These are phyloP conservation scores for Falco berigora DNA, from an alignment of 2,797 vertebrate species.

Conservation along the genomic window DNA sequence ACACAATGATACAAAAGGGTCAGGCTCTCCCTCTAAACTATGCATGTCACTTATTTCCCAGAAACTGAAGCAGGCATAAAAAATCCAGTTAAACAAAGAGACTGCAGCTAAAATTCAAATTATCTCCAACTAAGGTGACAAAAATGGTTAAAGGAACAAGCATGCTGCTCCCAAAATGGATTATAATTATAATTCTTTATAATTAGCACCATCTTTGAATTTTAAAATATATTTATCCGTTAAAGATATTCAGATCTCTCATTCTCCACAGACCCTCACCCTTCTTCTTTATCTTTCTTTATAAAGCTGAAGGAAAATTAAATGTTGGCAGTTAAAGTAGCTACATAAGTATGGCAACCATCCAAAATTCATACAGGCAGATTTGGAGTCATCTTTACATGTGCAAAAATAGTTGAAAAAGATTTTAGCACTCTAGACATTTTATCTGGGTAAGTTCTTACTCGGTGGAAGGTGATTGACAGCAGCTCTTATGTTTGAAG, in stretches of 20 bases:
- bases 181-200: conserved; percentile 12
- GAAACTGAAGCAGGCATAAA: background rate
- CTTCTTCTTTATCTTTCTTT: background rate
- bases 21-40: background rate
- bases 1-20: background rate
- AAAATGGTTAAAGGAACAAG: background rate
- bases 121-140: background rate
- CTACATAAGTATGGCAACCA: conserved; percentile 52
- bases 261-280: background rate
- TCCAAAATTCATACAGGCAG: conserved; percentile 47
- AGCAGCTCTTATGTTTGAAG: background rate
- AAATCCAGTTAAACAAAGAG: conserved; percentile 31
- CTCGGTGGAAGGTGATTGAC: conserved; percentile 12
- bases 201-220: conserved; percentile 17
- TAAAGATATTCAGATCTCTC: background rate
- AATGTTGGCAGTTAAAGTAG: conserved; percentile 40
- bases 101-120: conserved; percentile 1
- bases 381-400: conserved; percentile 11
- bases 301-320: conserved; percentile 26
- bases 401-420: conserved; percentile 21
- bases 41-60: background rate
- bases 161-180: background rate
- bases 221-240: background rate
- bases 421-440: conserved; percentile 27
- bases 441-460: background rate